phyloP scores from a whole-genome alignment of 2,797 vertebrate species.

The Cercopithecus petaurista region DNA sequence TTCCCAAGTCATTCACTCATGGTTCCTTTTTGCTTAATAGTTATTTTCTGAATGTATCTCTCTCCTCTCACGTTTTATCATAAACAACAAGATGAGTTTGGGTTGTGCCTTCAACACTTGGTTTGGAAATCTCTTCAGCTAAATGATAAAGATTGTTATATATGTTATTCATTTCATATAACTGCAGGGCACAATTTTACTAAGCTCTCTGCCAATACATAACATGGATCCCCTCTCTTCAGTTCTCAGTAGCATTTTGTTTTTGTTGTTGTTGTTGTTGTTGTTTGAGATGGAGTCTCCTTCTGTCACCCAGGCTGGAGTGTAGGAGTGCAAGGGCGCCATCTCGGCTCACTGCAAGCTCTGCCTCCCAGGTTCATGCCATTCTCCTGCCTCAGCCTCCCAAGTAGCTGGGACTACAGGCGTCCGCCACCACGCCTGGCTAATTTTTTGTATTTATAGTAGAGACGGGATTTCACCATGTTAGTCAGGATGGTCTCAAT shows the following conservation, averaged over 20 bases:
- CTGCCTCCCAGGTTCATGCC: too few species aligned
- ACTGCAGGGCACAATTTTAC: neutral
- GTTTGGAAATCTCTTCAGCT: neutral
- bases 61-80: neutral
- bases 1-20: neutral
- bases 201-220: neutral
- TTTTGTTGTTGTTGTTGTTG: neutral
- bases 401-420: too few species aligned
- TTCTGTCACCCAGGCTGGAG: too few species aligned
- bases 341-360: too few species aligned
- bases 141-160: neutral
- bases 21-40: neutral
- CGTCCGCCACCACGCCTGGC: fast-evolving
- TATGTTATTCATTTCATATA: neutral
- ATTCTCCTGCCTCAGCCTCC: too few species aligned
- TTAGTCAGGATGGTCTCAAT: too few species aligned
- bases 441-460: too few species aligned
- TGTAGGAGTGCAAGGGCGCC: too few species aligned
- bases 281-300: too few species aligned
- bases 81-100: neutral
- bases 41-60: neutral
- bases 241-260: neutral
- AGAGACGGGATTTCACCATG: too few species aligned
- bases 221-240: neutral
- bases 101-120: neutral